Evolutionary conservation across 1,140 invertebrate genomes (phyloP), one percentile per base, ranked within the genome.

Genomic region (Sitophilus oryzae): DNA sequence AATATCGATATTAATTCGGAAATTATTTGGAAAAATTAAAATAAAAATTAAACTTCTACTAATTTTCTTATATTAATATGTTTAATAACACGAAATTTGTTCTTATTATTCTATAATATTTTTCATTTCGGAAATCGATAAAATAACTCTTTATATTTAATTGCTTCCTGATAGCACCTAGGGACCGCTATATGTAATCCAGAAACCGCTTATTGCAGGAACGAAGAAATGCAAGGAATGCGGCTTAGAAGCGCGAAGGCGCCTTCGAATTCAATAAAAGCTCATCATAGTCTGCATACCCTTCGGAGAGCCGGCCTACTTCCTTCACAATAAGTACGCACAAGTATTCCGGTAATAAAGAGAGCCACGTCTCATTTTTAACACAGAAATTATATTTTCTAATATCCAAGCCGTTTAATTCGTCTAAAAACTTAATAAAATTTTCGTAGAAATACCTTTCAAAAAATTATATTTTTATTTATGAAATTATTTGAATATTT

Each of bases 281-380:
- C 44, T 46, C 44, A 46, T 46, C 44, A 46, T 46, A 46, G 44
- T 46, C 44, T 46, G 44, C 44, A 46, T 46, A 46, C 44, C 21
- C 44, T 30, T 40, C 38, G 38, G 38, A 40, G 38, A 15, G 38
- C n/a, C 44, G 5, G 22, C 44, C 44, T 46, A n/a, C 44, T 46
- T 46, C 38, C 23, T 46, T 20, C 5, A 23, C 44, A 46, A 46
- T 46, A 46, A 46, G 44, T 46, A 46, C 44, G 44, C 44, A 15
- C 23, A 46, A 46, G 44, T 46, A 46, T 46, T 46, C 21, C 21
- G 30, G 44, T 46, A 46, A 46, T 46, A 46, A 46, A 46, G 44
- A 18, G 15, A 3, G 3, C 25, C 25, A 30, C 5, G 25, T 5
- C 5, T 30, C 25, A 30, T 30, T 30, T 30, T 30, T 11, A 30